phyloP scores from a whole-genome alignment of 1,140 invertebrate species.

The Ectropis grisescens region DNA sequence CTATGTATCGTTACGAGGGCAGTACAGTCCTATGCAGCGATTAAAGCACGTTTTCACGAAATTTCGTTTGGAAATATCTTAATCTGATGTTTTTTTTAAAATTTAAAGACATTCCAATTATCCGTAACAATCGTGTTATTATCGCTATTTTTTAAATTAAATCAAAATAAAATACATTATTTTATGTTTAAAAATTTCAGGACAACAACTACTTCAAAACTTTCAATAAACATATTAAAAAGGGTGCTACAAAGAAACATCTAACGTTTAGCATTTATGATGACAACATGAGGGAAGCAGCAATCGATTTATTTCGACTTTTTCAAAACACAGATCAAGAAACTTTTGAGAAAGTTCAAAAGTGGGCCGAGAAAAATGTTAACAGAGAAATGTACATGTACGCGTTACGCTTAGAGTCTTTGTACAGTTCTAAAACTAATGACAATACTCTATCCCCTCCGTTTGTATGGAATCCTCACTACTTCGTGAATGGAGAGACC shows the following conservation, averaged over 20 bases:
- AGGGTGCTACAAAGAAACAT: slow-evolving; percentile 30
- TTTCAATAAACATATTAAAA: slow-evolving; percentile 27
- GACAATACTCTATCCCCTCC: slow-evolving; percentile 20
- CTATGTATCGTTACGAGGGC: too few species aligned
- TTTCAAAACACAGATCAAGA: slow-evolving; percentile 25
- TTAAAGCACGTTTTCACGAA: too few species aligned
- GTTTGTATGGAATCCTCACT: slow-evolving; percentile 44
- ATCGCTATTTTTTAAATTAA: too few species aligned
- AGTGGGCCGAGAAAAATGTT: slow-evolving; percentile 31
- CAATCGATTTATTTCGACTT: slow-evolving; percentile 36
- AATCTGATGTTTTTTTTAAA: too few species aligned
- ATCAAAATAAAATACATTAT: too few species aligned
- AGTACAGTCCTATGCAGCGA: too few species aligned
- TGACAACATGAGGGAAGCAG: slow-evolving; percentile 41
- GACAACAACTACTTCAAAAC: slow-evolving; percentile 28
- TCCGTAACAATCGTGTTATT: too few species aligned
- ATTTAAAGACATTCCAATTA: too few species aligned
- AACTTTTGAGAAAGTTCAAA: slow-evolving; percentile 15
- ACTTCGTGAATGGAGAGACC: slow-evolving; percentile 45
- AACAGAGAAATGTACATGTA: slow-evolving; percentile 44
- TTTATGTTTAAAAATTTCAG: too few species aligned
- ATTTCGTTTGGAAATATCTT: too few species aligned
- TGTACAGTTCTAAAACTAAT: slow-evolving; percentile 17
- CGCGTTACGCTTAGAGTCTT: slow-evolving; percentile 20
- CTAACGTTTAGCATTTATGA: slow-evolving; percentile 54